Percentiles rank a stretch among this genome's conserved stretches.
Evolutionary conservation across 35 echinoderm and acorn worm genomes (phyloP).

Genomic region (Lytechinus variegatus): DNA sequence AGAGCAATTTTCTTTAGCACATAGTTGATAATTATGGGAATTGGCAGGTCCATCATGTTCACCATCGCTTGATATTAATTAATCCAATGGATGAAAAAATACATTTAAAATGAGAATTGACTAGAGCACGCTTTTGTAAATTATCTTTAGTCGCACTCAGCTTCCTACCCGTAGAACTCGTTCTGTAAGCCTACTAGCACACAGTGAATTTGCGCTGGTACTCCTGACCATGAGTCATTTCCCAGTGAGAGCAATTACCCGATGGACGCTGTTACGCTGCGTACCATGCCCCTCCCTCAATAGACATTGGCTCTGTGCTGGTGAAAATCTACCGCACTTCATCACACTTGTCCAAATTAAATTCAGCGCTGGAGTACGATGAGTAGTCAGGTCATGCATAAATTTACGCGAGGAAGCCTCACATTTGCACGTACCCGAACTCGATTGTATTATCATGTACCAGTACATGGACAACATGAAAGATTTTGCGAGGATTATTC

Average conservation of each 20-base stretch:
- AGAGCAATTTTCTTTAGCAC: no score
- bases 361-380: background rate
- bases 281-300: background rate
- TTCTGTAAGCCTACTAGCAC: background rate
- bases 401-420: background rate
- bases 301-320: background rate
- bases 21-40: no score
- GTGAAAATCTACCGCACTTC: background rate
- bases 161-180: background rate
- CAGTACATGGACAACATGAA: background rate
- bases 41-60: no score
- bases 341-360: background rate
- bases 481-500: no score
- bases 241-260: conserved; percentile 33
- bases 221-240: conserved; percentile 35
- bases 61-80: no score
- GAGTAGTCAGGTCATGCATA: background rate
- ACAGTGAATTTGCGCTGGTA: conserved; percentile 24
- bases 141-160: background rate
- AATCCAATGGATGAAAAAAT: background rate
- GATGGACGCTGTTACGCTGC: background rate
- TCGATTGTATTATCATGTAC: background rate
- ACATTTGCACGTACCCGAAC: background rate
- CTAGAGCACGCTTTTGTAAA: background rate
- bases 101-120: background rate